Percentiles rank a stretch among this genome's conserved stretches.
Conservation (phyloP, 2,797 vertebrate genomes). For the Pangasius krempfi region DNA sequence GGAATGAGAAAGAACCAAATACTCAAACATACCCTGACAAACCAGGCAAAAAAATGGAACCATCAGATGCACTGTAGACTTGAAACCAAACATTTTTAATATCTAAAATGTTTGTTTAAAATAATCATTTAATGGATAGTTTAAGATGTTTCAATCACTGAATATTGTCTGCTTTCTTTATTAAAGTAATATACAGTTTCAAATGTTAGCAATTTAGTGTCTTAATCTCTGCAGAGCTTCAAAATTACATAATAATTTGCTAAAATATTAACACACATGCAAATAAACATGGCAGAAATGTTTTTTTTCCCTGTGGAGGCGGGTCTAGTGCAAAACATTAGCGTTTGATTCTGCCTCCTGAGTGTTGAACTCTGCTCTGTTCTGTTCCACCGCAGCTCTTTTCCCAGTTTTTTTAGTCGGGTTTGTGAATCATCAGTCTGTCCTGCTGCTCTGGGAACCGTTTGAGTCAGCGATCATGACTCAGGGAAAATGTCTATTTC, state of each 20-base stretch:
- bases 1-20: neutral
- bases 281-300: neutral
- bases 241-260: no score
- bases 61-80: neutral
- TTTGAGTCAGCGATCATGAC: neutral
- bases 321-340: neutral
- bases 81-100: neutral
- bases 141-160: neutral
- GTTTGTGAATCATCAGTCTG: constrained; percentile 16
- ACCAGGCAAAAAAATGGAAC: neutral
- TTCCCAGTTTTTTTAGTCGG: constrained; percentile 22
- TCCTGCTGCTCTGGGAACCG: constrained; percentile 1
- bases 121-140: neutral
- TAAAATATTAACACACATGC: neutral
- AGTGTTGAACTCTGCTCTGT: constrained; percentile 4
- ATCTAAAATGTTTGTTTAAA: neutral
- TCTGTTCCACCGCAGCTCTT: constrained; percentile 8
- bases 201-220: neutral
- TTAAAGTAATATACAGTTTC: neutral
- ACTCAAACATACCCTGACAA: neutral
- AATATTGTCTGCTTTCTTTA: neutral
- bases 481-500: neutral
- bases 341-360: neutral
- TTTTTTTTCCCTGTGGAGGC: neutral
- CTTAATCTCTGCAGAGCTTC: neutral